Evolutionary conservation across 2,113 vertebrate species (phyloP), one percentile per base, ranked within the genome.

Genomic region (Excalfactoria chinensis): DNA sequence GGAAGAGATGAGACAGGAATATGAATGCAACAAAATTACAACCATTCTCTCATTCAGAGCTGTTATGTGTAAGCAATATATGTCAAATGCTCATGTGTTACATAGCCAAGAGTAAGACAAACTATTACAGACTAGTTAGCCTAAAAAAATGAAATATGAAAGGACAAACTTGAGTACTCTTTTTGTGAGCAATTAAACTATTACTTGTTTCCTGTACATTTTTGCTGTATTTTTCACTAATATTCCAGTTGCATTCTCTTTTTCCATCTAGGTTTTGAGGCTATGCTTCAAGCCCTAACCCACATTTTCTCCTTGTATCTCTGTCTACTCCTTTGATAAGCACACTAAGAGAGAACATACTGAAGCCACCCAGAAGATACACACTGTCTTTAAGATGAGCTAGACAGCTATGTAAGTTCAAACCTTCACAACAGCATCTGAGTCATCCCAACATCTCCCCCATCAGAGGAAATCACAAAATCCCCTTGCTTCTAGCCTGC

Each of bases 381-480:
- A 20, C 4, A 30, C 2, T 30, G 35, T 12, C 43, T 58, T 19
- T 34, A 37, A 60, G 58, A 15, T 25, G 22, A 34, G 75, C 41
- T 23, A 40, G 9, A 51, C 6, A 34, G 3, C 8, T 48, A 17
- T 18, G 16, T 37, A 66, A 0, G 0, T 17, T 66, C n/a, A 71
- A 28, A 30, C 18, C 26, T 64, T 58, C 43, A 58, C 15, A 59
- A 28, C 11, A 44, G 25, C 40, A 3, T 51, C 20, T 51, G 13
- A 51, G 13, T 66, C 51, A 37, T 76, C n/a, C 11, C 4, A 9
- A 63, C 1, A n/a, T 70, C 22, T 59, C 22, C 12, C 19, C 8
- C 10, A 63, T 22, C 2, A 81, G 15, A 64, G 19, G 35, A 75
- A 69, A n/a, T n/a, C 20, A 56, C 85, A n/a, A 41, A 22, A 68